phyloP scores from a whole-genome alignment of 92 coral and sea anemone species.

The Palythoa heliodiscus region DNA sequence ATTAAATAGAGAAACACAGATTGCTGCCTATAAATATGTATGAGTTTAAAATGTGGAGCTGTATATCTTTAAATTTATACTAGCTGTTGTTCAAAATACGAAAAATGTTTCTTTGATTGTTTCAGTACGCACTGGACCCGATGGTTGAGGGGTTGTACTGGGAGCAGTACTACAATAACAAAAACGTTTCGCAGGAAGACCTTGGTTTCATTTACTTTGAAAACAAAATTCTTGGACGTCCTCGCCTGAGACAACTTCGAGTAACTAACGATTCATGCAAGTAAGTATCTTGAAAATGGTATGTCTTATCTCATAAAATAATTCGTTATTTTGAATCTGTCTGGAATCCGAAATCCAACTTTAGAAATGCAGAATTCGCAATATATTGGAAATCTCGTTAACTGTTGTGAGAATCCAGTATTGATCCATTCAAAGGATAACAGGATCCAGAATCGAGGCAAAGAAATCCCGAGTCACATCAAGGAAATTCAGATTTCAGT shows the following conservation, averaged over 20 bases:
- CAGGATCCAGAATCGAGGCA: background rate
- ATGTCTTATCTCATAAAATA: background rate
- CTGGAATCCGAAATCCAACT: background rate
- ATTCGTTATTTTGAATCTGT: background rate
- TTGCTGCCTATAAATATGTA: too few species aligned
- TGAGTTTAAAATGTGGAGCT: too few species aligned
- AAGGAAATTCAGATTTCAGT: background rate
- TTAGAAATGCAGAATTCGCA: too few species aligned
- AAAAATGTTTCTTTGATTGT: background rate
- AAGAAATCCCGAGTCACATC: background rate
- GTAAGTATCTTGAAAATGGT: background rate
- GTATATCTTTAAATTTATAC: too few species aligned
- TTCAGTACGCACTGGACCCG: constrained; percentile 54
- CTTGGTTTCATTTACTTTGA: constrained; percentile 34
- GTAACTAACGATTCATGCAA: constrained; percentile 30
- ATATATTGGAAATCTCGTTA: too few species aligned
- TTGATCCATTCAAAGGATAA: background rate
- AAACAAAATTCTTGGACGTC: constrained; percentile 44
- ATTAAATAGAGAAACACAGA: too few species aligned
- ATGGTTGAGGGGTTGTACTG: constrained; percentile 56
- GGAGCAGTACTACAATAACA: constrained; percentile 57
- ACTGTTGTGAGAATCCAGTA: too few species aligned
- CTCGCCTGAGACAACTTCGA: constrained; percentile 40
- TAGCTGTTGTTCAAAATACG: background rate
- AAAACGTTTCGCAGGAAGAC: constrained; percentile 42